Evolutionary conservation across 1,140 invertebrate genomes (phyloP), one percentile per base, ranked within the genome.

Genomic region (Arctopsyche grandis): DNA sequence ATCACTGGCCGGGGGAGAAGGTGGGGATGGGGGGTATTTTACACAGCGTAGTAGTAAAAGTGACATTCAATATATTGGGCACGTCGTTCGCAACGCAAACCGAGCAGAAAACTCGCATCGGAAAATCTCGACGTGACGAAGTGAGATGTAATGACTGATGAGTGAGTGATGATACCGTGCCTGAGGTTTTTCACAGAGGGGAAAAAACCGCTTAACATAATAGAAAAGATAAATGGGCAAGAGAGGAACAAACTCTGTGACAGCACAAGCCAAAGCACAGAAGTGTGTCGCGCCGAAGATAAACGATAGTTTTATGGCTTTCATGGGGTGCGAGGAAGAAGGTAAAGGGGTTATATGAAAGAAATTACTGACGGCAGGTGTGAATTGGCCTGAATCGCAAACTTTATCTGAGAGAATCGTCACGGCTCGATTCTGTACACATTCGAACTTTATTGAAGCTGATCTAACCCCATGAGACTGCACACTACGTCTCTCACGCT

Each of bases 261-360:
- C 16, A 16, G 48, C 10, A 52, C 16, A 12, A 14, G 12, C 16
- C 4, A 52, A 14, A 10, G 48, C 22, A 38, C 29, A 38, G 24
- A 66, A 66, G 24, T 26, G 63, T 66, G 63, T 66, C 63, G 21
- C 10, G 48, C 22, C 22, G 22, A 29, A 66, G 63, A 66, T 66
- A 66, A 66, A 66, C 63, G 63, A 66, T 66, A 66, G 63, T 66
- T 66, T 66, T 66, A 66, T 66, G 63, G 21, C 24, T 66, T 66
- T 10, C 22, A 12, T 5, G 24, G 19, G 63, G 19, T 22, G 63
- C 14, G 29, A 38, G 29, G 29, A 38, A 38, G 7, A 38, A 7
- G 29, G 29, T 4, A 38, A 38, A 7, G 7, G 29, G 29, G 22
- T 66, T 66, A 66, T 29, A 29, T 26, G 63, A 66, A 66, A 66